Percentiles rank a stretch among this genome's conserved stretches.
phyloP scores from a whole-genome alignment of 2,797 vertebrate species.

The Remorina albescens region DNA sequence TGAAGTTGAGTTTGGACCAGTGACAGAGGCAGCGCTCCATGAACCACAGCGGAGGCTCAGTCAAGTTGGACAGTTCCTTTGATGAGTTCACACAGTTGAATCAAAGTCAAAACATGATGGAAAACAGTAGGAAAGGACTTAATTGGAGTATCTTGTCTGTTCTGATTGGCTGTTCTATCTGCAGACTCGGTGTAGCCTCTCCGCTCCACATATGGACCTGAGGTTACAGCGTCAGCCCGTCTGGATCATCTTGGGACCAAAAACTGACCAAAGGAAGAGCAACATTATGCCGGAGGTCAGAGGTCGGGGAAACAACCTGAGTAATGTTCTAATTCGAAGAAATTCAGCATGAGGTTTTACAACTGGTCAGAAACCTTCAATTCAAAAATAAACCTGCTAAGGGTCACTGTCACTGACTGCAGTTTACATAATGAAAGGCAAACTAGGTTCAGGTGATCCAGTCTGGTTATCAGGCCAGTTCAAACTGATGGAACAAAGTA shows the following conservation, averaged over 20 bases:
- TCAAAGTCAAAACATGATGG: background rate
- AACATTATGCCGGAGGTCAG: conserved; percentile 10
- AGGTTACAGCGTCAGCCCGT: background rate
- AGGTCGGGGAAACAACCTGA: background rate
- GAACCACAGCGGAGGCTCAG: background rate
- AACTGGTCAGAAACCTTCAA: background rate
- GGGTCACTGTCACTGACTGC: background rate
- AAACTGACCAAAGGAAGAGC: background rate
- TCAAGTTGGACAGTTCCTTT: background rate
- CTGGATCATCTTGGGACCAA: conserved; percentile 21
- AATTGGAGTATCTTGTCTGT: background rate
- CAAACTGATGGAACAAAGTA: conserved; percentile 6
- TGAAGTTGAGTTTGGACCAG: background rate
- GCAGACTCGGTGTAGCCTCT: background rate
- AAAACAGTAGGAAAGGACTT: background rate
- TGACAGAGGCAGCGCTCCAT: background rate
- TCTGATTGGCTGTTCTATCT: conserved; percentile 44
- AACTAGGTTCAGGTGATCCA: background rate
- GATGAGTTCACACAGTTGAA: conserved; percentile 4
- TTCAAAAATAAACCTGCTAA: background rate
- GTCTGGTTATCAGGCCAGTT: background rate
- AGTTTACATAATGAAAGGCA: background rate
- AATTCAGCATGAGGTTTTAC: conserved; percentile 1
- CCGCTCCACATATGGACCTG: conserved; percentile 6
- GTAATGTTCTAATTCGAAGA: background rate